Conservation (phyloP, 2,797 vertebrate species). For the Rhinichthys osculus region DNA sequence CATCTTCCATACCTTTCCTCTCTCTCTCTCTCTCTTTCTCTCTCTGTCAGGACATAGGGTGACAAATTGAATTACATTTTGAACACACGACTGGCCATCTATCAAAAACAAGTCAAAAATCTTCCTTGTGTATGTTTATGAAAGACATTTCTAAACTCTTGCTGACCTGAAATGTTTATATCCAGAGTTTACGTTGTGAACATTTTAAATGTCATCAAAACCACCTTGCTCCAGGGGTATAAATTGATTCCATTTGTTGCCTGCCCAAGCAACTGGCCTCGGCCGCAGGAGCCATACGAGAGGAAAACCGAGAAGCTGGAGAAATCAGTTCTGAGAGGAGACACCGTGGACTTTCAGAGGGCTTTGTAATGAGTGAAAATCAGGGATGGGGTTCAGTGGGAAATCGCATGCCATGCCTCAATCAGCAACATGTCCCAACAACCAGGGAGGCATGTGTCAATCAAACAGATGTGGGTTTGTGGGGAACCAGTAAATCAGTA, state of each 20-base stretch:
- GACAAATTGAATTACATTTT: constrained; percentile 55
- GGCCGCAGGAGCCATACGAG: constrained; percentile 45
- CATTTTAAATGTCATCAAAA: constrained; percentile 70
- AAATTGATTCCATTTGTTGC: constrained; percentile 68
- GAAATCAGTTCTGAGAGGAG: constrained; percentile 53
- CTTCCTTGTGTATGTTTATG: constrained; percentile 57
- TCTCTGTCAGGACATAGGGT: constrained; percentile 45
- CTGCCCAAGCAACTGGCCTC: constrained; percentile 40
- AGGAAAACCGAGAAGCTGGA: constrained; percentile 49
- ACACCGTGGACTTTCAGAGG: constrained; percentile 46
- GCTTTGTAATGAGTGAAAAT: constrained; percentile 60
- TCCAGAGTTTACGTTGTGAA: constrained; percentile 63
- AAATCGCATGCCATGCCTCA: constrained; percentile 57
- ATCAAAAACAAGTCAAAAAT: constrained; percentile 57
- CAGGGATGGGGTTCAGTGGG: constrained; percentile 48
- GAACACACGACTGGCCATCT: constrained; percentile 54
- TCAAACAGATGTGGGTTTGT: constrained; percentile 48
- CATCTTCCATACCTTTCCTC: background rate
- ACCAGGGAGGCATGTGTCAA: constrained; percentile 56
- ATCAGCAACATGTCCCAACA: constrained; percentile 53
- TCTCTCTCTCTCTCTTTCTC: background rate
- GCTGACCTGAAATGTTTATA: constrained; percentile 62
- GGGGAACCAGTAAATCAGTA: constrained; percentile 43
- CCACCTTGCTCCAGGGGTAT: constrained; percentile 62
- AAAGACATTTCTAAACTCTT: constrained; percentile 63